Conservation (phyloP, 2,113 vertebrate genomes). For the Gallinago undulata region DNA sequence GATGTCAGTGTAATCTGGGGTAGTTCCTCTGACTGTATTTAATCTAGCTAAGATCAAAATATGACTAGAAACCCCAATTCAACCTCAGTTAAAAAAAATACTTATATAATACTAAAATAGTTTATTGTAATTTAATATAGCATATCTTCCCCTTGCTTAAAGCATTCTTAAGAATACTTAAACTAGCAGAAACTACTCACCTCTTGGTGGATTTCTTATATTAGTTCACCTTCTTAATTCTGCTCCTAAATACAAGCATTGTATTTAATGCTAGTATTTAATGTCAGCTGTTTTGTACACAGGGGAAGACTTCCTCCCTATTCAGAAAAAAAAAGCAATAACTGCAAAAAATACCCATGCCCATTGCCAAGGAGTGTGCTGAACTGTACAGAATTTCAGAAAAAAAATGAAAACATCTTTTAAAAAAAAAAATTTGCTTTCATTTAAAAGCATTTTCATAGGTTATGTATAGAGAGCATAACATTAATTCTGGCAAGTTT, state of each 20-base stretch:
- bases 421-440: neutral
- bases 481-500: neutral
- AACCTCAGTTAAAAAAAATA: neutral
- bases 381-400: neutral
- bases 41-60: neutral
- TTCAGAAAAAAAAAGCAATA: neutral
- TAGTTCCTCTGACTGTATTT: neutral
- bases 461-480: neutral
- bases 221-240: neutral
- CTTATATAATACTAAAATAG: neutral
- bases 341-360: neutral
- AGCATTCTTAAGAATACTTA: neutral
- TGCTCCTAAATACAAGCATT: neutral
- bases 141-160: neutral
- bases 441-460: neutral
- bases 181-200: neutral
- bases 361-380: neutral
- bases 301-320: neutral
- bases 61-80: neutral
- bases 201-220: neutral
- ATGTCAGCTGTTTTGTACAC: neutral
- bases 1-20: neutral
- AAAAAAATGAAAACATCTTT: neutral
- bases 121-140: neutral
- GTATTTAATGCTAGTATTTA: neutral